Conservation (phyloP, 2,797 vertebrate species). For the Poecilia picta region DNA sequence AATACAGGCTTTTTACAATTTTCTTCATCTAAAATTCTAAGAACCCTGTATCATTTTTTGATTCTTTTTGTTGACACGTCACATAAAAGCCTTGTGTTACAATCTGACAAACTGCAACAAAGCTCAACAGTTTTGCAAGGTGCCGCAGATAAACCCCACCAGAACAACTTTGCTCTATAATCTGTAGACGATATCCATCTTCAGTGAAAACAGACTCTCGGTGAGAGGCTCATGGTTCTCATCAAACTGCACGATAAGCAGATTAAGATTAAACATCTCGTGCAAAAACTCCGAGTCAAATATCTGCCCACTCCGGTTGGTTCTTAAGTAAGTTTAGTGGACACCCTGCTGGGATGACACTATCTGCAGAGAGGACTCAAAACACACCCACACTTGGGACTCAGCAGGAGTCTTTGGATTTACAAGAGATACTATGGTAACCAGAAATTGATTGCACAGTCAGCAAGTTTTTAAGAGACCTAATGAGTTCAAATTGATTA, state of each 20-base stretch:
- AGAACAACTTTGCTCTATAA: constrained; percentile 7
- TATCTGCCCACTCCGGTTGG: constrained; percentile 41
- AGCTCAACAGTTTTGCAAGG: background rate
- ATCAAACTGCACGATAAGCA: constrained; percentile 34
- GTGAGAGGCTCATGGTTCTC: constrained; percentile 33
- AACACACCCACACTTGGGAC: constrained; percentile 52
- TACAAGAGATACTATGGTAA: constrained; percentile 64
- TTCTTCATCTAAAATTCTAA: background rate
- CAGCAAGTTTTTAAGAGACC: constrained; percentile 17
- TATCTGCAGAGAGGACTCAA: constrained; percentile 45
- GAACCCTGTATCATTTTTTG: background rate
- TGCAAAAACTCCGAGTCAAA: constrained; percentile 24
- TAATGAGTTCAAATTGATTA: background rate
- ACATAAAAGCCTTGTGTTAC: background rate
- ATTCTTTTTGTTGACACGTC: background rate
- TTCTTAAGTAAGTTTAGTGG: constrained; percentile 51
- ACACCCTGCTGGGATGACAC: constrained; percentile 59
- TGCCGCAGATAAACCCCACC: background rate
- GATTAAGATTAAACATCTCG: constrained; percentile 49
- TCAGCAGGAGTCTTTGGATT: constrained; percentile 46
- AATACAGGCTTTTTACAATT: background rate
- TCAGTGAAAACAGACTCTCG: constrained; percentile 20
- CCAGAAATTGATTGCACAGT: constrained; percentile 37
- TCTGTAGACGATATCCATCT: constrained; percentile 12
- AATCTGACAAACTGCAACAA: background rate